Percentiles rank a stretch among this genome's conserved stretches.
These are phyloP conservation scores for Pygoscelis antarcticus DNA, from an alignment of 2,113 vertebrate species.

Conservation along the genomic window DNA sequence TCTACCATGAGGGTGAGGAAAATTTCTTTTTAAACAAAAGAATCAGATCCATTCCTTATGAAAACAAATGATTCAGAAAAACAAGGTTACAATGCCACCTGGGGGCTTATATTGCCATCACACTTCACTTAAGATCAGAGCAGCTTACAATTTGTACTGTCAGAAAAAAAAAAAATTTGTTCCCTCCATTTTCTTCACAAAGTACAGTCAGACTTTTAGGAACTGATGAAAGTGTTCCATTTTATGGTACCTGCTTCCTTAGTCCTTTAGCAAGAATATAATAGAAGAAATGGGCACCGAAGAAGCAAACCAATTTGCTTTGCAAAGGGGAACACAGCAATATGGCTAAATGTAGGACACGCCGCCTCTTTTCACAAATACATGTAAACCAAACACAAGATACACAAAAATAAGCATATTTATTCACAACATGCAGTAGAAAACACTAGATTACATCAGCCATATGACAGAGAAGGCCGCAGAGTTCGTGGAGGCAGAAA, in stretches of 20 bases:
- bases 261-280: background rate
- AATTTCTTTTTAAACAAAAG: conserved; percentile 57
- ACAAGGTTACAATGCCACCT: conserved; percentile 78
- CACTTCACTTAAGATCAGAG: conserved; percentile 33
- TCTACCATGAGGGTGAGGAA: conserved; percentile 13
- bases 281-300: background rate
- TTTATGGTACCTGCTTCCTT: background rate
- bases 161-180: background rate
- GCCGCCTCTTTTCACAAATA: background rate
- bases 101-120: conserved; percentile 71
- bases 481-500: background rate
- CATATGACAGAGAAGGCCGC: background rate
- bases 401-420: background rate
- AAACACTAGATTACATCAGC: background rate
- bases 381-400: background rate
- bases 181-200: background rate
- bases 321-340: background rate
- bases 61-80: conserved; percentile 73
- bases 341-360: background rate
- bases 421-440: background rate
- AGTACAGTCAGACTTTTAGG: background rate
- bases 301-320: background rate
- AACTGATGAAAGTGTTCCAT: background rate
- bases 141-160: background rate
- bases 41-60: conserved; percentile 27